These are phyloP conservation scores for Homarus americanus DNA, from an alignment of 1,140 invertebrate species.

Conservation along the genomic window DNA sequence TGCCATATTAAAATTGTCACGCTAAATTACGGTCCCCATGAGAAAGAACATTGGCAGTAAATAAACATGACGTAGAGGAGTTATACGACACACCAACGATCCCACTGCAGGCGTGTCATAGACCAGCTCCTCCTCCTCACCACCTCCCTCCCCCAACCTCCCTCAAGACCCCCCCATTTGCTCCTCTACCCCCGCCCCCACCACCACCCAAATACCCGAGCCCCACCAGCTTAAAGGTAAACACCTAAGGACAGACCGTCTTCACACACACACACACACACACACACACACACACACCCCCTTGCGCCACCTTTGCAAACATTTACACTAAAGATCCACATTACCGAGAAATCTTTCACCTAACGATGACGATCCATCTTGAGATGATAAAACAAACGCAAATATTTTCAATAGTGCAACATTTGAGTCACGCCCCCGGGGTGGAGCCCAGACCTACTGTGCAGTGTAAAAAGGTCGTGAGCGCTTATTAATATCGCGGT, in stretches of 20 bases:
- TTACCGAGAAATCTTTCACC: too few species aligned
- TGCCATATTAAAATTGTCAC: neutral
- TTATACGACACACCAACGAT: neutral
- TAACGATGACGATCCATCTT: too few species aligned
- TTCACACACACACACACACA: neutral
- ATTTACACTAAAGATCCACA: too few species aligned
- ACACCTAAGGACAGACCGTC: neutral
- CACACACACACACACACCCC: neutral
- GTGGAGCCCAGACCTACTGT: too few species aligned
- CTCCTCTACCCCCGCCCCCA: neutral
- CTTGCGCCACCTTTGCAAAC: neutral
- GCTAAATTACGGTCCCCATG: neutral
- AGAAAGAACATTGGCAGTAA: neutral
- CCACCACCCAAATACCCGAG: neutral
- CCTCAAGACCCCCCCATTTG: neutral
- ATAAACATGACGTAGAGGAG: neutral
- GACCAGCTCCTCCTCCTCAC: neutral
- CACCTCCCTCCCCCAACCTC: neutral
- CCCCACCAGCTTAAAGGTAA: conserved; percentile 5
- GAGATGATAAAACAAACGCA: too few species aligned
- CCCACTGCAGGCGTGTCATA: neutral
- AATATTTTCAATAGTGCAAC: too few species aligned
- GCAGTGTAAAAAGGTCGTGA: too few species aligned
- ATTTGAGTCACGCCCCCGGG: too few species aligned
- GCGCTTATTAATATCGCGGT: neutral